Evolutionary conservation across 2,113 vertebrate genomes (phyloP).

Genomic region (Mirza zaza): DNA sequence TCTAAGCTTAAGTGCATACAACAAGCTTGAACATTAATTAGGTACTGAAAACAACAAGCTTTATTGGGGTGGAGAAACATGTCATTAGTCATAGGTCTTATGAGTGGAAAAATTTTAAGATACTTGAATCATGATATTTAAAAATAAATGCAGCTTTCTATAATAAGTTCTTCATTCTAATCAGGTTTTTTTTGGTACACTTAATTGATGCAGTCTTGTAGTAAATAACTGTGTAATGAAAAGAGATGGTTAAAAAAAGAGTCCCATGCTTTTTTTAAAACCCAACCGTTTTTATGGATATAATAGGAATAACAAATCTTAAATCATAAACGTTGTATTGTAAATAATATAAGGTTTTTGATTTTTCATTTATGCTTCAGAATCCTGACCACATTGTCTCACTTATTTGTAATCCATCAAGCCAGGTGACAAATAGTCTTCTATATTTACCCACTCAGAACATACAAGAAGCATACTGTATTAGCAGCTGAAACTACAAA

Average conservation of each 20-base stretch:
- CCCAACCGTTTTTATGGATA: constrained; percentile 66
- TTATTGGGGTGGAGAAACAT: constrained; percentile 72
- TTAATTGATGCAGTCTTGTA: constrained; percentile 83
- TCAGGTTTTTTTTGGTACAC: constrained; percentile 81
- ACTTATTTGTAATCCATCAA: constrained; percentile 92
- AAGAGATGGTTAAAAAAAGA: constrained; percentile 16
- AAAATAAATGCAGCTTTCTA: constrained; percentile 83
- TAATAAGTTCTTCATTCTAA: constrained; percentile 81
- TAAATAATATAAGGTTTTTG: constrained; percentile 82
- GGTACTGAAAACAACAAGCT: constrained; percentile 65
- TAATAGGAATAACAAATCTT: constrained; percentile 73
- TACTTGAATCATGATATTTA: constrained; percentile 81
- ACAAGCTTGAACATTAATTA: constrained; percentile 70
- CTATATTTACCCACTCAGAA: constrained; percentile 91
- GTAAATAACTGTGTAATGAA: constrained; percentile 65
- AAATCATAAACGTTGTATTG: constrained; percentile 68
- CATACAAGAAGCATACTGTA: constrained; percentile 86
- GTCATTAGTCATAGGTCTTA: constrained; percentile 70
- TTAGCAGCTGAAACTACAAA: constrained; percentile 95
- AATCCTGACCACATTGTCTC: constrained; percentile 91
- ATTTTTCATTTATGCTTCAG: constrained; percentile 87
- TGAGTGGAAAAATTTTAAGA: constrained; percentile 69
- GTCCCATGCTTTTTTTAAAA: constrained; percentile 68
- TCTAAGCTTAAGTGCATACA: constrained; percentile 43
- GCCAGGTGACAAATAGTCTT: constrained; percentile 95